Base-by-base conservation (phyloP, 23 tunicate genomes). In the Botrylloides violaceus region DNA sequence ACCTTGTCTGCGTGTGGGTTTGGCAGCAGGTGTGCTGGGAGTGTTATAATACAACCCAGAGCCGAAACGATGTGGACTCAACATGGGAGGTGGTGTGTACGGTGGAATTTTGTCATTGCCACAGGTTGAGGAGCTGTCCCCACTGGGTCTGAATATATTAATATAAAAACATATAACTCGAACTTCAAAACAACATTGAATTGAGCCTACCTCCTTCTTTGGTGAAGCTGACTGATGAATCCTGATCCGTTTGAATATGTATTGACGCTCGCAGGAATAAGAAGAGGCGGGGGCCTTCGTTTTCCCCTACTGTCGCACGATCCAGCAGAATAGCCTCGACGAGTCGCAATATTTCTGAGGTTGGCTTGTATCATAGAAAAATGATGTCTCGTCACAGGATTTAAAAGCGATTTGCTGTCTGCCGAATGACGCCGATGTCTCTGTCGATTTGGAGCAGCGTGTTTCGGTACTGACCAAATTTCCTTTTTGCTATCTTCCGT, bases 81-180 rank as follows among this genome's bases (percentile, higher is more conserved):
- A 61, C 96, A 88, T 88, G 18, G 96, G 96, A 15, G 96, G 96
- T 18, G 96, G 96, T 21, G 96, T 88, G 64, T 88, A 88, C 12
- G 96, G 96, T 27, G 96, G 96, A 34, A 88, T 88, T 53, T 88
- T 88, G 28, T 88, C 96, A 61, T 76, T 76, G 19, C 72, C 78
- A 65, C 96, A 82, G 24, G 81, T 76, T 5, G 37, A 30, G 21
- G 48, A 26, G 71, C 96, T 88, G 58, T 88, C 96, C 5, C 96
- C 96, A 57, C 96, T 88, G 6, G 96, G 87, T 32, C 96, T 88
- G 71, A 33, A 15, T n/a, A n/a, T n/a, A n/a, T n/a, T n/a, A n/a
- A n/a, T n/a, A n/a, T n/a, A n/a, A n/a, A n/a, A n/a, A n/a, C n/a
- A n/a, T n/a, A n/a, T n/a, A n/a, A n/a, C n/a, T n/a, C n/a, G n/a